Base-by-base conservation (phyloP, 1,140 invertebrate species). In the Maconellicoccus hirsutus region DNA sequence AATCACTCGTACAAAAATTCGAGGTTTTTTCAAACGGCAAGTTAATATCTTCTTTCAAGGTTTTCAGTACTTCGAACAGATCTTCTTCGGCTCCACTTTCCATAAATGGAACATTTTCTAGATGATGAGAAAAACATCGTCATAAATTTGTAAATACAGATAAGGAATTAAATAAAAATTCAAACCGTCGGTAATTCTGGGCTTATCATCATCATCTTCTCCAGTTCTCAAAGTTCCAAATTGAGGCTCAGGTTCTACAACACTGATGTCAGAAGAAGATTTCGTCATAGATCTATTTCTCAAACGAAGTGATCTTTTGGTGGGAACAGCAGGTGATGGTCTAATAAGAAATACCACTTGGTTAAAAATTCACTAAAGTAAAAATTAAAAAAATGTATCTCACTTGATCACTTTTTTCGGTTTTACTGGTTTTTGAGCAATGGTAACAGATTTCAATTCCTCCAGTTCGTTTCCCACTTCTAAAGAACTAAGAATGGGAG, bases 1-100 rank as follows among this genome's bases (percentile, higher is more conserved):
- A 52, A 39, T 71, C 38, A 52, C 61, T 23, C 0, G 38, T 21
- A 52, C 38, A 19, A 52, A 70, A 72, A 63, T 72, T 42, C 23
- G 52, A 70, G 25, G 61, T 52, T 16, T 69, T 2, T 42, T 72
- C 61, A 16, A 6, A 66, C 4, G 61, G 21, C 3, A 66, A 16
- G 21, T 25, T 66, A 6, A 66, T 6, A 66, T 23, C 61, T 6
- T 22, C 16, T 66, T 66, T 66, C 22, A 66, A 23, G 6, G 7
- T 66, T 4, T 23, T 14, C 8, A 66, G 10, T 23, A 25, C 21
- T 23, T 66, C 22, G 3, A 52, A 8, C 42, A 25, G 10, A 23
- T 66, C 10, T 66, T 66, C 61, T 23, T 66, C 61, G 61, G 25
- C 10, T 6, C 61, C 61, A 4, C 25, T 8, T 2, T 52, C 42